Evolutionary conservation across 2,113 vertebrate species (phyloP).

Genomic region (Xiphophorus hellerii): DNA sequence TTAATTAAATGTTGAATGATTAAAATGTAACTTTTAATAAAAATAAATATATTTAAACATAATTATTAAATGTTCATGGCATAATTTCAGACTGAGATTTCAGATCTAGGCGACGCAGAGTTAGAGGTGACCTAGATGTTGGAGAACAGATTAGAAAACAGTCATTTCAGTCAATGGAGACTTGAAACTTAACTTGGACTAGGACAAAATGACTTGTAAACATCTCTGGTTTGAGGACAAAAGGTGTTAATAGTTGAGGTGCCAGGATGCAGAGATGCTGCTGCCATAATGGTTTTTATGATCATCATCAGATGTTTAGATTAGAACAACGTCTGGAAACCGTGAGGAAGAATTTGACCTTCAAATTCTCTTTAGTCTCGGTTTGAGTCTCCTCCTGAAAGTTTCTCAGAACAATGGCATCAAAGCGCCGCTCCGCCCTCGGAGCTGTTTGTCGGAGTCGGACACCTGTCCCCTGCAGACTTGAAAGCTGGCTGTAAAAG

Average conservation of each 20-base stretch:
- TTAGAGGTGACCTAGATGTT: background rate
- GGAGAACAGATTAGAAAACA: too few species aligned
- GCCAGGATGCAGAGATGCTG: too few species aligned
- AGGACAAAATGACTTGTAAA: background rate
- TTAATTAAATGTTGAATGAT: too few species aligned
- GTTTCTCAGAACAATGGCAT: conserved; percentile 33
- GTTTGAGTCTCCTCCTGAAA: background rate
- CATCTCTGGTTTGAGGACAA: background rate
- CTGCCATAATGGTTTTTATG: background rate
- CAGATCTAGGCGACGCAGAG: background rate
- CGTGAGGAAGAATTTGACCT: background rate
- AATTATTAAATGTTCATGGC: background rate
- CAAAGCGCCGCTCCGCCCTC: conserved; percentile 13
- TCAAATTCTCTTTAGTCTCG: background rate
- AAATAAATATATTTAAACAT: too few species aligned
- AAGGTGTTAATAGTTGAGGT: background rate
- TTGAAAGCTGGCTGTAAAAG: background rate
- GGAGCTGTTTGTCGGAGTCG: background rate
- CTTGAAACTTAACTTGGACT: background rate
- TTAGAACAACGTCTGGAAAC: too few species aligned
- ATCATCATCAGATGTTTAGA: background rate
- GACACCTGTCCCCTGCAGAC: conserved; percentile 11
- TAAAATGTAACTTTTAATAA: too few species aligned
- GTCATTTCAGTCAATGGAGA: background rate
- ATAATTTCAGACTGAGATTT: background rate